phyloP scores from a whole-genome alignment of 2,888 invertebrate species.

The Adelognathus sp. region DNA sequence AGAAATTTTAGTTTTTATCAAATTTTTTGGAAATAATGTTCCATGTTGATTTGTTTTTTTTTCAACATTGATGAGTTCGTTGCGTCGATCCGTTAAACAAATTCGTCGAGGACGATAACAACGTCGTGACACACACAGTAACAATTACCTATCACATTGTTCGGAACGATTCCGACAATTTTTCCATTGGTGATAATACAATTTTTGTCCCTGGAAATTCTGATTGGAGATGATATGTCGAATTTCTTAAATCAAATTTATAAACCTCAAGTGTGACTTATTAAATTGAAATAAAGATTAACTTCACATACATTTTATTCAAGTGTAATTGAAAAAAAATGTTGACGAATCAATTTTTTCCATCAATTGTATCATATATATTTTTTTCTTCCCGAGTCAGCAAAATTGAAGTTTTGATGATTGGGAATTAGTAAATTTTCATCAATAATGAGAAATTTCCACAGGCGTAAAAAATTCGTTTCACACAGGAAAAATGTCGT shows the following conservation, averaged over 20 bases:
- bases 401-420: too few relatives aligned
- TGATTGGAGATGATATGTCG: too few relatives aligned
- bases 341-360: too few relatives aligned
- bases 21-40: not conserved
- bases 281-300: too few relatives aligned
- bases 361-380: too few relatives aligned
- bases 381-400: too few relatives aligned
- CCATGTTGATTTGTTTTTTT: not conserved
- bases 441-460: not conserved
- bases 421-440: too few relatives aligned
- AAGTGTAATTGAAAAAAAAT: too few relatives aligned
- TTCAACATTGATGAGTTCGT: conserved; percentile 18
- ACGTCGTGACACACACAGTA: conserved; percentile 41
- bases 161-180: not conserved
- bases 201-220: not conserved
- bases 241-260: too few relatives aligned
- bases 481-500: not conserved
- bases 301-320: too few relatives aligned
- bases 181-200: not conserved
- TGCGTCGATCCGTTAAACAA: conserved; percentile 32
- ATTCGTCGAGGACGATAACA: conserved; percentile 40
- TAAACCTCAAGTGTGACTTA: too few relatives aligned
- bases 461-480: not conserved
- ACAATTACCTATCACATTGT: conserved; percentile 29
- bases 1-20: not conserved